Conservation (phyloP, 2,113 vertebrate species). For the Carlito syrichta region DNA sequence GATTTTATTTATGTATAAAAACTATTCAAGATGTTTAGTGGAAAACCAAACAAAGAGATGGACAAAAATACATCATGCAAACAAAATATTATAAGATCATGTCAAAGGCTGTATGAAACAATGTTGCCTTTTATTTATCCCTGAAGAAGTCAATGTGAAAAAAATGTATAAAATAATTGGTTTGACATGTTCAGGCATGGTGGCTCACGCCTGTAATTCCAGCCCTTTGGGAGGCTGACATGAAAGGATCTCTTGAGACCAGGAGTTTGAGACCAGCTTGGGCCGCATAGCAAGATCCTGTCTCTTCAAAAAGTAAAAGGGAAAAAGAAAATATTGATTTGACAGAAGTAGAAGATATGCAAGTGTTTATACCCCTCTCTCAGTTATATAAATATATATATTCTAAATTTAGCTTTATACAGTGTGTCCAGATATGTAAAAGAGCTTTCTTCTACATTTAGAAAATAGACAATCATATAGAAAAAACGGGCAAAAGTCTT, state of each 20-base stretch:
- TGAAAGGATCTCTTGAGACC: no score
- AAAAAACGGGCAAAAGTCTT: not conserved
- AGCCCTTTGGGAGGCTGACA: no score
- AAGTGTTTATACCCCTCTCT: not conserved
- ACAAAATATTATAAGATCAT: not conserved
- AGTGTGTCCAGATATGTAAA: not conserved
- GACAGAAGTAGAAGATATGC: not conserved
- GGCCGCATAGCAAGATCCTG: no score
- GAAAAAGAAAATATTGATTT: not conserved
- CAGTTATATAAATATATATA: not conserved
- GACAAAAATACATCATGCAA: not conserved
- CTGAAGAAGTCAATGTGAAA: not conserved
- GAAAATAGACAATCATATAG: not conserved
- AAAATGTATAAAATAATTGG: not conserved
- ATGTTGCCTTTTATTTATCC: not conserved
- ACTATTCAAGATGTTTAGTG: not conserved
- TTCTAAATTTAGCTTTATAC: not conserved
- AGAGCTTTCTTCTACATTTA: not conserved
- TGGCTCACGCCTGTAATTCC: no score
- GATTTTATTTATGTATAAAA: constrained; percentile 24
- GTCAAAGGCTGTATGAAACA: not conserved
- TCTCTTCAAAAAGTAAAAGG: no score
- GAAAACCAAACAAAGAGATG: not conserved
- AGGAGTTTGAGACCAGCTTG: no score
- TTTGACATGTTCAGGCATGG: no score